phyloP scores from a whole-genome alignment of 2,888 invertebrate species.

The Fissipunctia ypsillon region DNA sequence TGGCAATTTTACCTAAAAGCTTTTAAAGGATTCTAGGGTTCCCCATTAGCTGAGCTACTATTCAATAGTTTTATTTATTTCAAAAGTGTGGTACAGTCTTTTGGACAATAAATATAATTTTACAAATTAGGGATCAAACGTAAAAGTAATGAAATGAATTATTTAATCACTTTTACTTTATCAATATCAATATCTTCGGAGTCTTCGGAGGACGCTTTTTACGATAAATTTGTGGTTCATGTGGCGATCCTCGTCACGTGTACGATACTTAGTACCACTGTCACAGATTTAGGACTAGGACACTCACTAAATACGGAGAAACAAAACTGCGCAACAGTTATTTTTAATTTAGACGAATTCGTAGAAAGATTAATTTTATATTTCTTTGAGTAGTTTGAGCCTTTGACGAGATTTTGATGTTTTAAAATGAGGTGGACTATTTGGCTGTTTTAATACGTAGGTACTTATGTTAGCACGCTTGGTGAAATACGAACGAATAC shows the following conservation, averaged over 20 bases:
- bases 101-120: neutral
- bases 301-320: conserved; percentile 34
- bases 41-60: neutral
- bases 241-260: too few species aligned
- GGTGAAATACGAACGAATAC: neutral
- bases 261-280: neutral
- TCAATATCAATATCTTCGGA: neutral
- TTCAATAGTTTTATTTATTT: neutral
- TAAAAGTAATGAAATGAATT: neutral
- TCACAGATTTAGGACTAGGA: conserved; percentile 15
- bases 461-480: neutral
- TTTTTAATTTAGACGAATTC: conserved; percentile 35
- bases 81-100: neutral
- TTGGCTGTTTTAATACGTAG: neutral
- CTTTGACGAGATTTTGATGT: conserved; percentile 4
- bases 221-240: neutral
- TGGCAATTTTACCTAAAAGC: too few species aligned
- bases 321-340: conserved; percentile 28
- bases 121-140: neutral
- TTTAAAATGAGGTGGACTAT: conserved; percentile 14
- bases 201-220: neutral
- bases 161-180: neutral
- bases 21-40: neutral
- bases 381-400: neutral
- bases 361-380: conserved; percentile 26